Evolutionary conservation across 2,888 invertebrate species (phyloP), one percentile per base, ranked within the genome.

Genomic region (Corbicula japonica): DNA sequence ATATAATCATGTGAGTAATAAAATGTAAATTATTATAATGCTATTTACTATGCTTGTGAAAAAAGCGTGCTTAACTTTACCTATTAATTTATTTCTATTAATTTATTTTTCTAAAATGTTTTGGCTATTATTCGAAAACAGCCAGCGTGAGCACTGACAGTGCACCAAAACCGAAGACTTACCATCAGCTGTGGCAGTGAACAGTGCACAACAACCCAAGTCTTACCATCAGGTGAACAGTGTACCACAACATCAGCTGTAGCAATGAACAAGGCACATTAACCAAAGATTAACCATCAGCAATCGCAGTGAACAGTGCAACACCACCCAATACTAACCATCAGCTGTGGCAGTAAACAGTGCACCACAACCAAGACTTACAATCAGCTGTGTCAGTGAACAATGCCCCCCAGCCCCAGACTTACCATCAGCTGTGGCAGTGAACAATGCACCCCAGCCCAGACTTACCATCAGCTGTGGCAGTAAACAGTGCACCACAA

Each of bases 391-490:
- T 86, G 0, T 97, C 96, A 5, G 97, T 97, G 75, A 96, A 97
- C 77, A 98, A 94, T 10, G 98, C 97, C 0, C 98, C n/a, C n/a
- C n/a, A n/a, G n/a, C n/a, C n/a, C n/a, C n/a, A n/a, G n/a, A 2
- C 38, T 54, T 52, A 87, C 87, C 87, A 74, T 72, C 44, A 28
- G 83, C 65, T n/a, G 86, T 86, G 0, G 97, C 96, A 5, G 97
- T 97, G 75, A 96, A 97, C 77, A 98, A 94, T 10, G 98, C 97
- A 0, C 98, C 98, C 66, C 97, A 95, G 0, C n/a, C n/a, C n/a
- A n/a, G 21, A n/a, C n/a, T n/a, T n/a, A n/a, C n/a, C 56, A 26
- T 8, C 28, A 10, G 56, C 28, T 21, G 30, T 28, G 34, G 56
- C 56, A 56, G 56, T 56, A 30, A 56, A 8, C 1, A 56, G 56